phyloP scores from a whole-genome alignment of 2,888 invertebrate species.

The Rhagium mordax region DNA sequence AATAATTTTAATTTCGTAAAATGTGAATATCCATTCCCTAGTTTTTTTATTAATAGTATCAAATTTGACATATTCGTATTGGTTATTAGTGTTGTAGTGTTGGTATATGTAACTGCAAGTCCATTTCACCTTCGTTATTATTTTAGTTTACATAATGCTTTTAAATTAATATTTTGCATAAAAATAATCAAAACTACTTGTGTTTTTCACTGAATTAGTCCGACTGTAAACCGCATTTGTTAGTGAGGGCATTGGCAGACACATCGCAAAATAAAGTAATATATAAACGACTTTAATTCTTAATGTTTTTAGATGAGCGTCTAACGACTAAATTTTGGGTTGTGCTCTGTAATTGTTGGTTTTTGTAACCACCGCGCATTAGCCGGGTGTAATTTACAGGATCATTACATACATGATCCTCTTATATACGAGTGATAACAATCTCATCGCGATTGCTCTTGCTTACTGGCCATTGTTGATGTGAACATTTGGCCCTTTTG shows the following conservation, averaged over 20 bases:
- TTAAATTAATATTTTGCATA: too few species aligned
- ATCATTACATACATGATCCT: slow-evolving; percentile 67
- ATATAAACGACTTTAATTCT: slow-evolving; percentile 11
- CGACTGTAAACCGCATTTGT: not conserved
- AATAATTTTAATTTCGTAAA: too few species aligned
- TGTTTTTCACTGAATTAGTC: too few species aligned
- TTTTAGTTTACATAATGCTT: not conserved
- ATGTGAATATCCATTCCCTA: too few species aligned
- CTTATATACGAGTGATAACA: slow-evolving; percentile 62
- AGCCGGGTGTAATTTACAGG: slow-evolving; percentile 62
- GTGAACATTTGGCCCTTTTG: slow-evolving; percentile 59
- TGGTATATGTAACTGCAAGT: too few species aligned
- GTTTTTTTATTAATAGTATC: too few species aligned
- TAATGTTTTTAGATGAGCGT: slow-evolving; percentile 45
- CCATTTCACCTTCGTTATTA: too few species aligned
- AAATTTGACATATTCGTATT: too few species aligned
- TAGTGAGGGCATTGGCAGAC: not conserved
- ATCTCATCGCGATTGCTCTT: slow-evolving; percentile 63
- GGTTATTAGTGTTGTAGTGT: too few species aligned
- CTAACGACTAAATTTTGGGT: slow-evolving; percentile 42
- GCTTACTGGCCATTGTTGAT: slow-evolving; percentile 59
- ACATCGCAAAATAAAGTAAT: not conserved
- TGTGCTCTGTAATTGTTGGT: slow-evolving; percentile 60
- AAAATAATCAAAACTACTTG: too few species aligned
- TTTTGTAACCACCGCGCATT: slow-evolving; percentile 61